These are phyloP conservation scores for Propithecus coquereli DNA, from an alignment of 2,113 vertebrate species.

Conservation along the genomic window DNA sequence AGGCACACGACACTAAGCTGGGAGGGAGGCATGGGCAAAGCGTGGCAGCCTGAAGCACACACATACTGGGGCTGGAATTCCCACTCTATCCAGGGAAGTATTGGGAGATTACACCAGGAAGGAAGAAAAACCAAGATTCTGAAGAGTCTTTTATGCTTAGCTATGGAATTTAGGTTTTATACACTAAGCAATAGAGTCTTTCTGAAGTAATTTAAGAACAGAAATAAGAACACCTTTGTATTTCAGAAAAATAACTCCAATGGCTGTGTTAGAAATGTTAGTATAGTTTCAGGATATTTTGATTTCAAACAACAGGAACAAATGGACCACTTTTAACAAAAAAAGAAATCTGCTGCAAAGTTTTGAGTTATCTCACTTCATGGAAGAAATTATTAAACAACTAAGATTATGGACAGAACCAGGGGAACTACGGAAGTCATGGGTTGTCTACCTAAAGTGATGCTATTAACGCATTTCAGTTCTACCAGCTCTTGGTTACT, in stretches of 20 bases:
- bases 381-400: background rate
- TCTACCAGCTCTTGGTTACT: background rate
- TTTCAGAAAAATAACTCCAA: constrained; percentile 8
- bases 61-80: background rate
- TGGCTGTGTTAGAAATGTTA: background rate
- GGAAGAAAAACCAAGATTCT: background rate
- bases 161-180: background rate
- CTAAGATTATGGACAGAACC: background rate
- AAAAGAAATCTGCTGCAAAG: background rate
- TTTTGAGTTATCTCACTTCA: background rate
- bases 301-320: background rate
- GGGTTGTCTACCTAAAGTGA: background rate
- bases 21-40: too few species aligned
- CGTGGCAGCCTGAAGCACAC: background rate
- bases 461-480: background rate
- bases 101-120: background rate
- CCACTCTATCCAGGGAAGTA: background rate
- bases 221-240: background rate
- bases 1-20: background rate
- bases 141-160: background rate
- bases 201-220: background rate
- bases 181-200: background rate
- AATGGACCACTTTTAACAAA: background rate
- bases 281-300: background rate
- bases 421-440: background rate